Conservation (phyloP, 2,113 vertebrate genomes). For the Chiloscyllium plagiosum region DNA sequence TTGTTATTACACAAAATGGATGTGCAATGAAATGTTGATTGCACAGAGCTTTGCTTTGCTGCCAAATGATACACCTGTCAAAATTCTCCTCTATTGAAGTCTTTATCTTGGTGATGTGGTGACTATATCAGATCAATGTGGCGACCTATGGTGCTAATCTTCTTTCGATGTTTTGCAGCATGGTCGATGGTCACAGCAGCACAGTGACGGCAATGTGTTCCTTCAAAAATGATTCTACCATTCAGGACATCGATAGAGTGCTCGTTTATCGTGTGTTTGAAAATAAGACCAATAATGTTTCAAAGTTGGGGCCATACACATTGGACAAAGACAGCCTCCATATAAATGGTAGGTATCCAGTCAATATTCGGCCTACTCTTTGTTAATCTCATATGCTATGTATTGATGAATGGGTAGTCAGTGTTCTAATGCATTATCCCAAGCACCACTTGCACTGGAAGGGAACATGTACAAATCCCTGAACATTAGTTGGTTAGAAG, state of each 20-base stretch:
- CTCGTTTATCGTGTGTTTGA: not conserved
- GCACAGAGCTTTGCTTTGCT: not conserved
- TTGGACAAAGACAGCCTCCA: not conserved
- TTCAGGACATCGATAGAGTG: not conserved
- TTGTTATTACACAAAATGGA: not conserved
- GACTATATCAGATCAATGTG: not conserved
- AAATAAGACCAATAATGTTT: not conserved
- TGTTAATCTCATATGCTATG: too few species aligned
- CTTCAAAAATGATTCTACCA: constrained; percentile 39
- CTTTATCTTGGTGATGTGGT: not conserved
- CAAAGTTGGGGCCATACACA: not conserved
- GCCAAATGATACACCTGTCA: not conserved
- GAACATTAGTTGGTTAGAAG: too few species aligned
- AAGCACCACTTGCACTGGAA: too few species aligned
- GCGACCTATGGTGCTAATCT: too few species aligned
- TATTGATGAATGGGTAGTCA: too few species aligned
- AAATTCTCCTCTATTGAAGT: not conserved
- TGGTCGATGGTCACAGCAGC: constrained; percentile 37
- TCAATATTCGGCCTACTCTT: not conserved
- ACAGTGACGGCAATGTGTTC: constrained; percentile 47
- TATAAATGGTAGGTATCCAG: not conserved
- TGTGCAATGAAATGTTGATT: not conserved
- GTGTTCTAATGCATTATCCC: too few species aligned
- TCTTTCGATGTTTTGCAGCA: not conserved
- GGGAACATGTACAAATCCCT: too few species aligned